A percentile compares a stretch with the other conserved stretches of the same genome.
These are phyloP conservation scores for Sebastiscus albofasciatus DNA, from an alignment of 2,797 vertebrate species.

Conservation along the genomic window DNA sequence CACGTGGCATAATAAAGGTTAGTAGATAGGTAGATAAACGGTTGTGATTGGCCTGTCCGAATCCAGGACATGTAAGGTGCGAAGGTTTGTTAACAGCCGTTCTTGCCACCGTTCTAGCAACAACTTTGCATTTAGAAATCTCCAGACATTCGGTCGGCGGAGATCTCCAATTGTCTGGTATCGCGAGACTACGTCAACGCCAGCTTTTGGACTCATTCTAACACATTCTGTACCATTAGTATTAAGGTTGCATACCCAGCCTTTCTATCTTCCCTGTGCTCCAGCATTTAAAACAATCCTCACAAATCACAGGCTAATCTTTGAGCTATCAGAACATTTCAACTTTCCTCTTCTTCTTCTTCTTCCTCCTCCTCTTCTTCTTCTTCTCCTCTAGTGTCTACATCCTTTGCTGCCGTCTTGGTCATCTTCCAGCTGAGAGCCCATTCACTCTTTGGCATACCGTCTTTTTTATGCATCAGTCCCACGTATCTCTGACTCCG, in stretches of 20 bases:
- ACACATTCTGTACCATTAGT: not conserved
- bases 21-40: too few relatives aligned
- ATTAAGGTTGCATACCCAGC: not conserved
- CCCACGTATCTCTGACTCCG: slow-evolving; percentile 27
- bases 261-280: not conserved
- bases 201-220: not conserved
- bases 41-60: too few relatives aligned
- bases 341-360: not conserved
- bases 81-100: not conserved
- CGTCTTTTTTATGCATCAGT: not conserved
- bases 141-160: not conserved
- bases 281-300: not conserved
- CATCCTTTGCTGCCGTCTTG: not conserved
- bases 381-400: not conserved
- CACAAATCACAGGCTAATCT: not conserved
- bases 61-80: too few relatives aligned
- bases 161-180: too few relatives aligned
- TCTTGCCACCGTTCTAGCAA: not conserved
- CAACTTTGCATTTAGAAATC: not conserved
- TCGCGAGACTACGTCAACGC: not conserved
- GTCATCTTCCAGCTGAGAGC: slow-evolving; percentile 60
- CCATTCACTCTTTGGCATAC: slow-evolving; percentile 43
- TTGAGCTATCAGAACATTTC: not conserved
- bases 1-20: not conserved
- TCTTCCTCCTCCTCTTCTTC: not conserved